Evolutionary conservation across 1,140 invertebrate species (phyloP).

Genomic region (Cotesia glomerata): DNA sequence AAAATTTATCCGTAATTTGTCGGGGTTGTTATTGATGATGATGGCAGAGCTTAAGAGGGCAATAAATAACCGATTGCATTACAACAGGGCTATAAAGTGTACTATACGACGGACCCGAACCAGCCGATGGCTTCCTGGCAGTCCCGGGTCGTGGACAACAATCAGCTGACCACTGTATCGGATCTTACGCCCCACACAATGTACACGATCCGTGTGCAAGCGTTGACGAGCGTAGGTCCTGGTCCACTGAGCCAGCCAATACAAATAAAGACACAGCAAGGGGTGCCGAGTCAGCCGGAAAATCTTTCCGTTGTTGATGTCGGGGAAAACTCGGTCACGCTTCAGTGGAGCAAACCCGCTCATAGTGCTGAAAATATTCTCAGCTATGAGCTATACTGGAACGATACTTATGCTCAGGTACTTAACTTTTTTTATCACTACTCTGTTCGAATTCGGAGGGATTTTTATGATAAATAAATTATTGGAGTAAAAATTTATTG

Average conservation of each 20-base stretch:
- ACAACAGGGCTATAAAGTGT: constrained; percentile 93
- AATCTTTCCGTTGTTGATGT: constrained; percentile 84
- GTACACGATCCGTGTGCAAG: constrained; percentile 91
- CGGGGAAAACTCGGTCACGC: constrained; percentile 81
- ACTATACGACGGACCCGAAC: constrained; percentile 89
- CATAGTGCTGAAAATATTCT: constrained; percentile 92
- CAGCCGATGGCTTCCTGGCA: constrained; percentile 89
- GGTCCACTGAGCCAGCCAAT: constrained; percentile 90
- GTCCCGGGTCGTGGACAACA: constrained; percentile 91
- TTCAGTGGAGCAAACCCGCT: constrained; percentile 88
- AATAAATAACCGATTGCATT: background rate
- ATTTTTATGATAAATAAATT: too few relatives aligned
- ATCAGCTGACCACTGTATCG: constrained; percentile 90
- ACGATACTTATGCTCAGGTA: constrained; percentile 93
- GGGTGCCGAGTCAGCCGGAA: constrained; percentile 92
- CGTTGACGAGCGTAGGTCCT: constrained; percentile 88
- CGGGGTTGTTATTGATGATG: too few relatives aligned
- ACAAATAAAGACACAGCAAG: constrained; percentile 96
- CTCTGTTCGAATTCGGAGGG: too few relatives aligned
- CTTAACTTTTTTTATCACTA: background rate
- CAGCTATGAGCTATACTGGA: constrained; percentile 96
- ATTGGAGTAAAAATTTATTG: too few relatives aligned
- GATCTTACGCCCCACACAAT: constrained; percentile 87
- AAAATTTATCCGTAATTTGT: too few relatives aligned
- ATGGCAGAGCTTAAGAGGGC: too few relatives aligned